Conservation (phyloP, 2,888 invertebrate species). For the Erynnis tages region DNA sequence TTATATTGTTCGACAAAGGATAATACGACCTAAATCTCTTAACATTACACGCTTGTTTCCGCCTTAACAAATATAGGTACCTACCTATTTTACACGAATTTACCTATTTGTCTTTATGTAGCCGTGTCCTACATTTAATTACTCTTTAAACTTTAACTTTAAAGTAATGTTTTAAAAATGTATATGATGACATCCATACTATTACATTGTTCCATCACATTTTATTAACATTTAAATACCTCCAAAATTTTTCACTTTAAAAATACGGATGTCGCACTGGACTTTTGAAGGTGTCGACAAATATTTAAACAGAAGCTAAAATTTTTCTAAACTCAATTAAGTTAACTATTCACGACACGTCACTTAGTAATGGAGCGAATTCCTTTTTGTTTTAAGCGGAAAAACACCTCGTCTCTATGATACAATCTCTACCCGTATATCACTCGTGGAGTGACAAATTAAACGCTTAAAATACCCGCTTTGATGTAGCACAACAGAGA, state of each 20-base stretch:
- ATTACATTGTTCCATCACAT: too few relatives aligned
- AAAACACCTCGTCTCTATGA: constrained; percentile 12
- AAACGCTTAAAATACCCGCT: constrained; percentile 19
- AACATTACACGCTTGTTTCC: too few relatives aligned
- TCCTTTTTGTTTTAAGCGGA: constrained; percentile 9
- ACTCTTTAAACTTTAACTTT: too few relatives aligned
- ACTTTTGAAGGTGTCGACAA: neutral
- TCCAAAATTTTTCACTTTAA: too few relatives aligned
- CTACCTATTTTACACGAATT: too few relatives aligned
- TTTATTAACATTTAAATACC: too few relatives aligned
- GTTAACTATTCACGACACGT: constrained; percentile 12
- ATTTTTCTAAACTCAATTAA: constrained; percentile 8
- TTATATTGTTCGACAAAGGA: neutral
- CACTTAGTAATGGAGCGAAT: constrained; percentile 10
- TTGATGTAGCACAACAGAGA: constrained; percentile 23
- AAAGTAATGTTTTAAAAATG: too few relatives aligned
- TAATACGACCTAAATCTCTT: neutral
- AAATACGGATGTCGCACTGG: too few relatives aligned
- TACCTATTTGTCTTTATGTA: too few relatives aligned
- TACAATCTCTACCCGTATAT: constrained; percentile 30
- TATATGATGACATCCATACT: too few relatives aligned
- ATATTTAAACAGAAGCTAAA: neutral
- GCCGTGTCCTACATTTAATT: too few relatives aligned
- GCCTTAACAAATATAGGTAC: too few relatives aligned
- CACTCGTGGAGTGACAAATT: constrained; percentile 29